A percentile compares a stretch with the other conserved stretches of the same genome.
phyloP scores from a whole-genome alignment of 2,113 vertebrate genomes.

The Dicaeum eximium region DNA sequence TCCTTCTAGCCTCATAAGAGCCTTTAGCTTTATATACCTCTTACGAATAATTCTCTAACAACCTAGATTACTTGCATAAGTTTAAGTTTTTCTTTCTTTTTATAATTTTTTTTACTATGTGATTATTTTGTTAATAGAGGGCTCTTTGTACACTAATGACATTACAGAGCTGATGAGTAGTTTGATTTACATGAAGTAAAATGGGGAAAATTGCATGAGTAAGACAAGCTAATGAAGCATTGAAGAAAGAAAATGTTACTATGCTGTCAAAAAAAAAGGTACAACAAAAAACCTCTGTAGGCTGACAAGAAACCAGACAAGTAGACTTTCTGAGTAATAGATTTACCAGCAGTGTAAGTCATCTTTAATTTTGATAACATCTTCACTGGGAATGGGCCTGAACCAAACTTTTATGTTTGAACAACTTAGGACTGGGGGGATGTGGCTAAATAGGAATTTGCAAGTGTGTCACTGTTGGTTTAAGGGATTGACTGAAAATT shows the following conservation, averaged over 20 bases:
- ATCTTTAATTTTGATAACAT: slow-evolving; percentile 18
- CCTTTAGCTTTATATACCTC: not conserved
- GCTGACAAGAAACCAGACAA: slow-evolving; percentile 56
- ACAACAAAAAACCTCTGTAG: not conserved
- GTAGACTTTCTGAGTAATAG: slow-evolving; percentile 33
- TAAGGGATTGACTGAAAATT: not conserved
- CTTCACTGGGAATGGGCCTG: not conserved
- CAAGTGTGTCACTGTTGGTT: not conserved
- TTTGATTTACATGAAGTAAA: slow-evolving; percentile 53
- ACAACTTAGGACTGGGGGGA: not conserved
- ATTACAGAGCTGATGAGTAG: slow-evolving; percentile 42
- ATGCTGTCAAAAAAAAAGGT: not conserved
- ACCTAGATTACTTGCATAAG: not conserved
- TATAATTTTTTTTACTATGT: not conserved
- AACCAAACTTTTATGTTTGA: not conserved
- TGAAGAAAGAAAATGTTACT: slow-evolving; percentile 55
- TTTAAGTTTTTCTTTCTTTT: not conserved
- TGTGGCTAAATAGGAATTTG: not conserved
- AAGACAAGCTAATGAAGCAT: slow-evolving; percentile 52
- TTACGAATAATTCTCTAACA: not conserved
- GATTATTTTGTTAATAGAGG: not conserved
- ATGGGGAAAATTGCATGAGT: slow-evolving; percentile 51
- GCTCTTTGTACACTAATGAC: not conserved
- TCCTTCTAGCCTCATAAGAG: not conserved
- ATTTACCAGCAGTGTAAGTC: slow-evolving; percentile 38